Conservation (phyloP, 2,113 vertebrate genomes). For the Brienomyrus brachyistius region DNA sequence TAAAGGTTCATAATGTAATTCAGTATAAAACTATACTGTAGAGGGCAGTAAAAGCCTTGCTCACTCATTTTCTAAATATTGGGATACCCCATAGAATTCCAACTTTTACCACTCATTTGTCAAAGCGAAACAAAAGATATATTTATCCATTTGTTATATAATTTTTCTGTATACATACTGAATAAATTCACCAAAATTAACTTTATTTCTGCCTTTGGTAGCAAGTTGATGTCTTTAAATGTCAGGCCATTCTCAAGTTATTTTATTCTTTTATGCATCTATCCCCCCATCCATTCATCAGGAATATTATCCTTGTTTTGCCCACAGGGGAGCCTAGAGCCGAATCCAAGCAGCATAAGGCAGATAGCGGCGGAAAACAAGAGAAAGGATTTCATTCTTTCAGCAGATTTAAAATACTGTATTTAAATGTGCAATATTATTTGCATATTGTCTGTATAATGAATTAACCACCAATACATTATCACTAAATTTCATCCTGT, state of each 20-base stretch:
- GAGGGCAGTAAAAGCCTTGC: background rate
- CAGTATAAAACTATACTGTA: background rate
- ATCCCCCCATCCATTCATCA: background rate
- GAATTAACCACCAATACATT: background rate
- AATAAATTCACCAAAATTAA: background rate
- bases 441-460: background rate
- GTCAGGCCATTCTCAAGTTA: background rate
- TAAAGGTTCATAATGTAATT: background rate
- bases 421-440: background rate
- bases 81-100: background rate
- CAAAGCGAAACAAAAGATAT: background rate
- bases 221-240: background rate
- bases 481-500: background rate
- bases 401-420: background rate
- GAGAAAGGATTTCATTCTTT: background rate
- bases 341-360: background rate
- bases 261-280: background rate
- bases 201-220: background rate
- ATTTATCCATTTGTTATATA: background rate
- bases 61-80: background rate
- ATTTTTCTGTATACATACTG: background rate
- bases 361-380: background rate
- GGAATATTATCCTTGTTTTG: background rate
- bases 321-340: background rate
- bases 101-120: background rate